Percentiles rank a stretch among this genome's conserved stretches.
Conservation (phyloP, 30 jellyfish, hydroid and myxozoan genomes). For the Nemopilema nomurai region DNA sequence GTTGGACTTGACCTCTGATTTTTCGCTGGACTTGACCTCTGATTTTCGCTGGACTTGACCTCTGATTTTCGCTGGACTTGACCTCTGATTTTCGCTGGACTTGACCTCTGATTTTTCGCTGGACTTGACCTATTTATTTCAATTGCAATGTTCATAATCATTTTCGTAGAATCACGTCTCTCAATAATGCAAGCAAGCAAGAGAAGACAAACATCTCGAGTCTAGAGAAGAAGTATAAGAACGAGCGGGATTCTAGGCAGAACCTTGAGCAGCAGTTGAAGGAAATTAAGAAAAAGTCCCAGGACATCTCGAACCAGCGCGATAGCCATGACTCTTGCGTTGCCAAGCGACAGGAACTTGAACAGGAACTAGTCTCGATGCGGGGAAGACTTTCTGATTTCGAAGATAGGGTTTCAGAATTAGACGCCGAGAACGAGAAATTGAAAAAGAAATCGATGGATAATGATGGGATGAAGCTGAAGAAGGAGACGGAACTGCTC, state of each 20-base stretch:
- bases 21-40: too few relatives aligned
- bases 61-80: too few relatives aligned
- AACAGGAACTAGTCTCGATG: constrained; percentile 71
- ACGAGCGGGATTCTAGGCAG: constrained; percentile 81
- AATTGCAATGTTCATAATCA: too few relatives aligned
- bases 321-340: constrained; percentile 93
- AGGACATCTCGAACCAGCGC: constrained; percentile 65
- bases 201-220: constrained; percentile 79
- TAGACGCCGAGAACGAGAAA: constrained; percentile 76
- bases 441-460: constrained; percentile 79
- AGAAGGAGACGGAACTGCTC: constrained; percentile 87
- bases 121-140: too few relatives aligned
- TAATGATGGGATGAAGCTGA: constrained; percentile 81
- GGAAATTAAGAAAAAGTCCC: constrained; percentile 77
- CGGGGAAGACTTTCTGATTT: constrained; percentile 66
- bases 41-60: too few relatives aligned
- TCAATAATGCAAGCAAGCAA: constrained; percentile 66
- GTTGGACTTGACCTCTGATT: too few relatives aligned
- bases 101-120: too few relatives aligned
- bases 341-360: constrained; percentile 92
- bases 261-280: constrained; percentile 79
- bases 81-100: too few relatives aligned
- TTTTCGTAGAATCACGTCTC: constrained; percentile 76
- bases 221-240: constrained; percentile 81
- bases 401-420: constrained; percentile 53